These are phyloP conservation scores for Turritopsis rubra DNA, from an alignment of 30 jellyfish, hydroid and myxozoan species.

Conservation along the genomic window DNA sequence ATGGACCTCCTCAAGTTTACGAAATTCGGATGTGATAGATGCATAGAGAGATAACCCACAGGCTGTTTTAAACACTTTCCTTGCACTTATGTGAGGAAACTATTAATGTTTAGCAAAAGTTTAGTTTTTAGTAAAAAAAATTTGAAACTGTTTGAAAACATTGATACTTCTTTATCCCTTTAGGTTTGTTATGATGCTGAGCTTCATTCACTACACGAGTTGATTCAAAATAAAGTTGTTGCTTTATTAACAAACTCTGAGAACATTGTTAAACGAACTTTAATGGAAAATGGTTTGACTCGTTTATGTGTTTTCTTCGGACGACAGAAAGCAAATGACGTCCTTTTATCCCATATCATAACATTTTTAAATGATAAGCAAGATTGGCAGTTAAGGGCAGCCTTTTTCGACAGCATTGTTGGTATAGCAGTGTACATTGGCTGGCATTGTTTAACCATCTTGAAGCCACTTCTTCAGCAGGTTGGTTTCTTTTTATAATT, in stretches of 20 bases:
- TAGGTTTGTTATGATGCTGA: constrained; percentile 91
- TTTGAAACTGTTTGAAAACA: neutral
- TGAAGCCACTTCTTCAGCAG: constrained; percentile 86
- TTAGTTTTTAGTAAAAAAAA: too few relatives aligned
- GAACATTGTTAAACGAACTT: constrained; percentile 77
- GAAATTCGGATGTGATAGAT: too few relatives aligned
- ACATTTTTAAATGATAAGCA: constrained; percentile 86
- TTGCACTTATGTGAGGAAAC: too few relatives aligned
- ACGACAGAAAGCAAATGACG: constrained; percentile 96
- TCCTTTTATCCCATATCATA: constrained; percentile 82
- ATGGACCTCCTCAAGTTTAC: too few relatives aligned
- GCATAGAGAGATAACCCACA: too few relatives aligned
- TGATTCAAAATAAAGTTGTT: constrained; percentile 81
- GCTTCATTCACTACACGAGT: constrained; percentile 82
- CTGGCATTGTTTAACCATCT: constrained; percentile 68
- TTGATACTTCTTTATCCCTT: neutral
- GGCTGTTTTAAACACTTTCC: too few relatives aligned
- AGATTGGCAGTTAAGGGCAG: constrained; percentile 95
- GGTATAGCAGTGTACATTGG: constrained; percentile 96
- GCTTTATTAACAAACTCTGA: constrained; percentile 79
- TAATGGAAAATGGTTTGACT: constrained; percentile 84
- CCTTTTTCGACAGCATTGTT: constrained; percentile 79
- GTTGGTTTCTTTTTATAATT: constrained; percentile 22
- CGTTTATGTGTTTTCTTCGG: constrained; percentile 95
- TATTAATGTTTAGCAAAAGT: too few relatives aligned